A percentile compares a stretch with the other conserved stretches of the same genome.
Conservation (phyloP, 92 coral and sea anemone species). For the Blastomussa wellsi region DNA sequence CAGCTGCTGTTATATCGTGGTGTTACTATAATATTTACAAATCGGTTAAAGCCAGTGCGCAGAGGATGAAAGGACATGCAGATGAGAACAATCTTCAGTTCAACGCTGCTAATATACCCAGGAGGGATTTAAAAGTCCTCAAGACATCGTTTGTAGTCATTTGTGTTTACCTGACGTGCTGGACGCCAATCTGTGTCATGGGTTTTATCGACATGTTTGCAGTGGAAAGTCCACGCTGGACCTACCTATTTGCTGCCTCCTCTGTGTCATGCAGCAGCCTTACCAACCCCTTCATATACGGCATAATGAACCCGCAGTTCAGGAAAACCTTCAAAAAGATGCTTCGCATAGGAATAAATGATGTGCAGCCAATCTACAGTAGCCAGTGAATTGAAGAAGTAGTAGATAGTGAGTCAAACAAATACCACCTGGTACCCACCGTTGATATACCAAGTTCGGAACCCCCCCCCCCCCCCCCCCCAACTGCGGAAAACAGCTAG, state of each 20-base stretch:
- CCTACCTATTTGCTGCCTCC: slow-evolving; percentile 53
- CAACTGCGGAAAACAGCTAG: no score
- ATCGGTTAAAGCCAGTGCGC: slow-evolving; percentile 65
- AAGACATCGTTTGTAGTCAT: slow-evolving; percentile 78
- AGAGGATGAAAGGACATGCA: slow-evolving; percentile 55
- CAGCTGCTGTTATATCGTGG: slow-evolving; percentile 60
- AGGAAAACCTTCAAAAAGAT: slow-evolving; percentile 56
- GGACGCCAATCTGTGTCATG: slow-evolving; percentile 67
- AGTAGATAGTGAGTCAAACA: no score
- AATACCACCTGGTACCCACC: no score
- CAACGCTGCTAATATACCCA: neutral
- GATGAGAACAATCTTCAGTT: slow-evolving; percentile 21
- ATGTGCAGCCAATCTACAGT: slow-evolving; percentile 33
- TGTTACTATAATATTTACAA: slow-evolving; percentile 74
- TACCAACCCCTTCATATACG: slow-evolving; percentile 77
- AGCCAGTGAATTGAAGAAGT: no score
- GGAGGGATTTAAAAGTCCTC: slow-evolving; percentile 60
- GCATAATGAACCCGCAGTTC: slow-evolving; percentile 78
- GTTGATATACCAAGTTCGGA: no score
- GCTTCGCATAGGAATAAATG: slow-evolving; percentile 17
- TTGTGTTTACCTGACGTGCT: slow-evolving; percentile 73
- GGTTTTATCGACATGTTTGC: slow-evolving; percentile 72
- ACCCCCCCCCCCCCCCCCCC: no score
- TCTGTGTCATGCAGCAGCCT: slow-evolving; percentile 71
- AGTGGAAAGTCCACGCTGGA: slow-evolving; percentile 38